phyloP scores from a whole-genome alignment of 2,888 invertebrate genomes.

The Branchipolynoe longqiensis region DNA sequence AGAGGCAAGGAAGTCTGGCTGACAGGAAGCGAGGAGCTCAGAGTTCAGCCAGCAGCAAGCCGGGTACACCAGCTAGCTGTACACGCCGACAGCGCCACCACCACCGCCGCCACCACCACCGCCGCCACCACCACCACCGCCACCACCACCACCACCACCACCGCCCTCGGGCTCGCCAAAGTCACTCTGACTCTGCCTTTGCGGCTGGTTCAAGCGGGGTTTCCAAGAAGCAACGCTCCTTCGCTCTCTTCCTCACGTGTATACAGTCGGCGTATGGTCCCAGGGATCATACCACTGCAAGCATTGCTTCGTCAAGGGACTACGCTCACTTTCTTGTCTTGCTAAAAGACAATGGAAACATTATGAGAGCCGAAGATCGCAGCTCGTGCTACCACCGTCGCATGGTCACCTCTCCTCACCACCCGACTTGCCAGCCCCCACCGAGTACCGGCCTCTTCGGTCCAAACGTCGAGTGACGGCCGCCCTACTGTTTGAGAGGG shows the following conservation, averaged over 20 bases:
- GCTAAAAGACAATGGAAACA: conserved; percentile 52
- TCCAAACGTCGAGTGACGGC: conserved; percentile 51
- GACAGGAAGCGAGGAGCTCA: background rate
- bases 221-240: too few relatives aligned
- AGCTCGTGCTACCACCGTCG: conserved; percentile 51
- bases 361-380: conserved; percentile 48
- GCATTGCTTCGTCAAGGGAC: conserved; percentile 9
- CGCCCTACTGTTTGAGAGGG: background rate
- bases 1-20: too few relatives aligned
- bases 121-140: background rate
- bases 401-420: conserved; percentile 51
- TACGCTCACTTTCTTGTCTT: conserved; percentile 14
- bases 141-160: background rate
- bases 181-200: too few relatives aligned
- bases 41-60: conserved; percentile 21
- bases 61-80: background rate
- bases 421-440: conserved; percentile 52
- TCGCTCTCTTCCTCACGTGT: background rate
- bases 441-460: conserved; percentile 48
- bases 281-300: conserved; percentile 25
- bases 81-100: background rate
- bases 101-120: background rate
- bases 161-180: background rate
- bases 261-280: background rate
- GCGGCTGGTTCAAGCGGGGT: too few relatives aligned